Percentiles rank a stretch among this genome's conserved stretches.
Evolutionary conservation across 2,888 invertebrate genomes (phyloP).

Genomic region (Epirrhoe alternata): DNA sequence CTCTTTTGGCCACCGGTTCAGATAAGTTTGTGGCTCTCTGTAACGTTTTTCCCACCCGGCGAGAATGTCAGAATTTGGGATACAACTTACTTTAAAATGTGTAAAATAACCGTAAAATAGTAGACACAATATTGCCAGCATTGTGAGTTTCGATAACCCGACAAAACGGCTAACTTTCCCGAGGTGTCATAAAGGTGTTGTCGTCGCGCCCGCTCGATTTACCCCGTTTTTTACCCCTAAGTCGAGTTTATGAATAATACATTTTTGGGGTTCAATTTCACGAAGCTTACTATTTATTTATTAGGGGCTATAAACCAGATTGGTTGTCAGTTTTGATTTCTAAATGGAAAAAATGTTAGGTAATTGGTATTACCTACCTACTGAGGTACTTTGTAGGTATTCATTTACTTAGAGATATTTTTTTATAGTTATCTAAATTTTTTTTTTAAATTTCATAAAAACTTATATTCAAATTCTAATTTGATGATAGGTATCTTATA

Average conservation of each 20-base stretch:
- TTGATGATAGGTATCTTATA: too few relatives aligned
- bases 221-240: slow-evolving; percentile 33
- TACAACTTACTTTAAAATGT: too few relatives aligned
- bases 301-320: not conserved
- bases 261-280: slow-evolving; percentile 32
- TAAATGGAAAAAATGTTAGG: not conserved
- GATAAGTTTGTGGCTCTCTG: too few relatives aligned
- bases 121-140: not conserved
- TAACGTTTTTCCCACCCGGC: too few relatives aligned
- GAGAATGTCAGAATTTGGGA: too few relatives aligned
- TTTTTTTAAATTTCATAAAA: too few relatives aligned
- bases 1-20: too few relatives aligned
- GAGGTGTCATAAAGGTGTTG: slow-evolving; percentile 30
- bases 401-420: too few relatives aligned
- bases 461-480: too few relatives aligned
- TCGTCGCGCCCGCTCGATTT: slow-evolving; percentile 29
- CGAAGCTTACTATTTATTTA: slow-evolving; percentile 21
- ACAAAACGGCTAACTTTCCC: slow-evolving; percentile 14
- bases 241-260: slow-evolving; percentile 31
- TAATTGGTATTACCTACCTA: not conserved
- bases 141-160: slow-evolving; percentile 16
- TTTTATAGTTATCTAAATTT: too few relatives aligned
- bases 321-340: not conserved
- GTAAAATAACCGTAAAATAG: not conserved
- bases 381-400: not conserved